phyloP scores from a whole-genome alignment of 2,113 vertebrate genomes.

The Chamaea fasciata region DNA sequence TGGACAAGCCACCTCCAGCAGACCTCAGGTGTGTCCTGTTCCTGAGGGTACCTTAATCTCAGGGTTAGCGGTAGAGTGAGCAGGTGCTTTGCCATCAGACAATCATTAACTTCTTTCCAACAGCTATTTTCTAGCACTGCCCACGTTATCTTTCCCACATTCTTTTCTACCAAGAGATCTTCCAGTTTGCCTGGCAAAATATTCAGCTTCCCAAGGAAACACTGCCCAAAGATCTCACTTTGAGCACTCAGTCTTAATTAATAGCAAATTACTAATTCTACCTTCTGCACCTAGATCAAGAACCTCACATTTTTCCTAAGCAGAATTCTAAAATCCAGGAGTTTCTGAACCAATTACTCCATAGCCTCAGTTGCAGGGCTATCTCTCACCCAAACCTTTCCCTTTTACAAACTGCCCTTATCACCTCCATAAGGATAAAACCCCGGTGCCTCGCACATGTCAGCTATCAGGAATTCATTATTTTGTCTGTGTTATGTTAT shows the following conservation, averaged over 20 bases:
- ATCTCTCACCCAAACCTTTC: conserved; percentile 24
- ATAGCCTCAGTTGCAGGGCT: background rate
- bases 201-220: background rate
- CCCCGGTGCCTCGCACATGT: conserved; percentile 32
- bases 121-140: background rate
- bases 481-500: conserved; percentile 82
- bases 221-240: background rate
- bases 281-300: background rate
- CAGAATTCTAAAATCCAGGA: background rate
- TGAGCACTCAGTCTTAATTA: background rate
- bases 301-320: background rate
- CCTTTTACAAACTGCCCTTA: conserved; percentile 31
- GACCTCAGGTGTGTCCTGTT: background rate
- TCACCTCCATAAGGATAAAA: conserved; percentile 56
- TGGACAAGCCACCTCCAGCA: background rate
- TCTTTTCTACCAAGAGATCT: background rate
- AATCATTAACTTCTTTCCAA: background rate
- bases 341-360: conserved; percentile 7
- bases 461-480: conserved; percentile 88
- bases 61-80: background rate
- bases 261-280: background rate
- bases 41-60: background rate
- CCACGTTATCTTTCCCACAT: background rate
- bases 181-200: background rate
- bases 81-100: background rate